phyloP scores from a whole-genome alignment of 2,113 vertebrate genomes.

The Saguinus midas region DNA sequence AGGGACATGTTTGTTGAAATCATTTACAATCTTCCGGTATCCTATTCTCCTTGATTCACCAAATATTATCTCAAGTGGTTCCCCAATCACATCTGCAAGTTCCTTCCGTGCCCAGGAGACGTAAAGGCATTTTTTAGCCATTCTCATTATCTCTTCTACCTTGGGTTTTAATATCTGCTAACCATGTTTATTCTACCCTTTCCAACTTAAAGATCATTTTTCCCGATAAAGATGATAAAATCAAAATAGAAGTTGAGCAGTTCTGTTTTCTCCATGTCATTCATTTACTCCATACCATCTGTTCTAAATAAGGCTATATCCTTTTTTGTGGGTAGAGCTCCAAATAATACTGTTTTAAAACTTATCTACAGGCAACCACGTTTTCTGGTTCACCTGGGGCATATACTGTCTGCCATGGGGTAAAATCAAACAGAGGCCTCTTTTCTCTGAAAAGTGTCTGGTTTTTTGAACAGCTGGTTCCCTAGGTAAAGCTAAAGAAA shows the following conservation, averaged over 20 bases:
- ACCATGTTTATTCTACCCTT: constrained; percentile 44
- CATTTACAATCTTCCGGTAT: not conserved
- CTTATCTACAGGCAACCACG: not conserved
- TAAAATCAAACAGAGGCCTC: not conserved
- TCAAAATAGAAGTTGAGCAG: constrained; percentile 25
- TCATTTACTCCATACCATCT: constrained; percentile 39
- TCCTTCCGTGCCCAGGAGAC: not conserved
- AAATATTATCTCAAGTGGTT: constrained; percentile 21
- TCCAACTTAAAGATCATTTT: constrained; percentile 53
- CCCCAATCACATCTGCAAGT: not conserved
- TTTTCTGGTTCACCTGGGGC: not conserved
- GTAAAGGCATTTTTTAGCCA: not conserved
- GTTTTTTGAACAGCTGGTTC: constrained; percentile 17
- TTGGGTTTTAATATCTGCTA: constrained; percentile 46
- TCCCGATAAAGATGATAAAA: constrained; percentile 52
- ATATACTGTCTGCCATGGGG: not conserved
- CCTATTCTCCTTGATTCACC: not conserved
- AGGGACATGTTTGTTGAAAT: not conserved
- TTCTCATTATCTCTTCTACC: constrained; percentile 10
- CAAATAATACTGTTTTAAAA: constrained; percentile 33
- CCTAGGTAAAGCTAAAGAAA: not conserved
- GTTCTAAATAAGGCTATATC: constrained; percentile 35
- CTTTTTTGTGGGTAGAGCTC: not conserved
- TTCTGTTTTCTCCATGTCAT: constrained; percentile 8
- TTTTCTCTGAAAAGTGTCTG: not conserved